These are phyloP conservation scores for Noctua comes DNA, from an alignment of 2,888 invertebrate genomes.

Conservation along the genomic window DNA sequence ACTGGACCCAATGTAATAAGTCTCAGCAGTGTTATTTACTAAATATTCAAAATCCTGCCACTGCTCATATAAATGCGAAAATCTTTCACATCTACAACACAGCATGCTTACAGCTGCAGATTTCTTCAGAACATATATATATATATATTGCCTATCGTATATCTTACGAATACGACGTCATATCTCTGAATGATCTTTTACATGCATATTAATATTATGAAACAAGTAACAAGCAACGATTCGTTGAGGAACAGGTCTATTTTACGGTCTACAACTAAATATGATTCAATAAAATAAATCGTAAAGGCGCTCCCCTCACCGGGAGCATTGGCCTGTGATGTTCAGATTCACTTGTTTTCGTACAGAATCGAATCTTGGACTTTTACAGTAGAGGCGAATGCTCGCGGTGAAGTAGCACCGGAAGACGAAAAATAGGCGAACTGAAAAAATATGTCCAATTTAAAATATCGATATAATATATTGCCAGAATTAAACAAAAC, in stretches of 20 bases:
- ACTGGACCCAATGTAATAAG: constrained; percentile 12
- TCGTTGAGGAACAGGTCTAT: background rate
- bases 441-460: background rate
- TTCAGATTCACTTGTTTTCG: background rate
- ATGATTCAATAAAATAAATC: background rate
- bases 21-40: background rate
- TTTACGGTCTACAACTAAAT: background rate
- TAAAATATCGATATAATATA: background rate
- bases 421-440: background rate
- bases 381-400: background rate
- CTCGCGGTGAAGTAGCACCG: background rate
- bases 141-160: background rate
- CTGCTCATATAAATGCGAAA: background rate
- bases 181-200: background rate
- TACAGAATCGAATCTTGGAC: background rate
- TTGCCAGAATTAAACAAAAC: background rate
- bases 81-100: constrained; percentile 11
- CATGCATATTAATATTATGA: constrained; percentile 22
- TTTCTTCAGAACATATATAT: background rate
- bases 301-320: background rate
- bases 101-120: constrained; percentile 7
- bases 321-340: background rate
- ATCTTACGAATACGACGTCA: too few species aligned
- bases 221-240: constrained; percentile 2
- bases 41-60: background rate